A percentile compares a stretch with the other conserved stretches of the same genome.
Evolutionary conservation across 2,113 vertebrate species (phyloP).

Genomic region (Athene cunicularia): DNA sequence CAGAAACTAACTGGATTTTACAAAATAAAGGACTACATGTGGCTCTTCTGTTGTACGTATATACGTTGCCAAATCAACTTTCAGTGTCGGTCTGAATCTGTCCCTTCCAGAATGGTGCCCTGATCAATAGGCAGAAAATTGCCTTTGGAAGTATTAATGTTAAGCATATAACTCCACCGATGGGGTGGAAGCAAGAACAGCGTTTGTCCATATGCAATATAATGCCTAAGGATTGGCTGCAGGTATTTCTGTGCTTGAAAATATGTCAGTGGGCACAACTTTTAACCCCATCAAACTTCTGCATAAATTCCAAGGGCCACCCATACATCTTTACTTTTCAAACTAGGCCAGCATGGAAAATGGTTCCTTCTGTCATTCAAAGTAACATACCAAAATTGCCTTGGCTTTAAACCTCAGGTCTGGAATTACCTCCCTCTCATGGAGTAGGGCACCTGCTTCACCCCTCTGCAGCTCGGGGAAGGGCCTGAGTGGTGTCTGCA

Average conservation of each 20-base stretch:
- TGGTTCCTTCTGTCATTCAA: background rate
- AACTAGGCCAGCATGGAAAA: background rate
- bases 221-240: background rate
- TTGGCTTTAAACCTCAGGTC: background rate
- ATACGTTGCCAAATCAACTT: background rate
- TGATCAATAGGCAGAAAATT: background rate
- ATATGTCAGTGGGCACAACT: background rate
- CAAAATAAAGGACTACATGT: background rate
- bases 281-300: background rate
- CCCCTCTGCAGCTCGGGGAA: background rate
- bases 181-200: background rate
- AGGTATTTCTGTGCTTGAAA: background rate
- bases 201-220: background rate
- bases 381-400: background rate
- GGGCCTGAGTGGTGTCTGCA: background rate
- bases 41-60: background rate
- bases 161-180: background rate
- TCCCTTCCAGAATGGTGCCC: background rate
- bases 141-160: background rate
- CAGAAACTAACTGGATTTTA: background rate
- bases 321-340: background rate
- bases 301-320: background rate
- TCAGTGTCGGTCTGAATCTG: background rate
- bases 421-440: background rate
- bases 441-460: background rate